phyloP scores from a whole-genome alignment of 1,140 invertebrate species.

The Medauroidea extradentata region DNA sequence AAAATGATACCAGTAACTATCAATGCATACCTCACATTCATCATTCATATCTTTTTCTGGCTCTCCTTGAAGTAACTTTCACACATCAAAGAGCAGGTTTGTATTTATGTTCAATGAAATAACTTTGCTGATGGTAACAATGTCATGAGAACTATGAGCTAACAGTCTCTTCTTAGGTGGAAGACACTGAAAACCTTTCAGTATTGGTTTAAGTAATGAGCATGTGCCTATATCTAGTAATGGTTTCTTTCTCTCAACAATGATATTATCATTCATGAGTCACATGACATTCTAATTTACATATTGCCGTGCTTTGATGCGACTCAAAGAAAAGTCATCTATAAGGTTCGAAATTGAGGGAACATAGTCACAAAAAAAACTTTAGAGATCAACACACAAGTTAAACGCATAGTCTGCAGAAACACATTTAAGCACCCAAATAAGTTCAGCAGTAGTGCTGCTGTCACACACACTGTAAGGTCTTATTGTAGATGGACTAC shows the following conservation, averaged over 20 bases:
- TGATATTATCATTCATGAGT: no score
- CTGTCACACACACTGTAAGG: no score
- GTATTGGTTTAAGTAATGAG: not conserved
- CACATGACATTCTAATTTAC: no score
- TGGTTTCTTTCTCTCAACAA: no score
- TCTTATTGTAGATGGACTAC: no score
- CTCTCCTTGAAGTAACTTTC: conserved; percentile 17
- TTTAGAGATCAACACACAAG: no score
- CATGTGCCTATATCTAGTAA: not conserved
- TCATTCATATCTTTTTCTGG: conserved; percentile 1
- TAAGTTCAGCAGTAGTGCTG: no score
- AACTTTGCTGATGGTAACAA: not conserved
- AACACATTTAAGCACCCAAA: no score
- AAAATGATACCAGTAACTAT: conserved; percentile 14
- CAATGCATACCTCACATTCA: no score
- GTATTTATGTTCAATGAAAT: conserved; percentile 5
- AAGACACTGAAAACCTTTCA: conserved; percentile 1
- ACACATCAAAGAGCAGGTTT: conserved; percentile 5
- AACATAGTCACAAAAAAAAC: no score
- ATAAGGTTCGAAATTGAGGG: not conserved
- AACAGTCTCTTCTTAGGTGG: not conserved
- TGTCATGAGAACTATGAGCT: not conserved
- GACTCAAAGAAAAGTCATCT: not conserved
- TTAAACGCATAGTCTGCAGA: no score
- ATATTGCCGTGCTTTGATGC: conserved; percentile 19